A percentile compares a stretch with the other conserved stretches of the same genome.
Conservation (phyloP, 2,888 invertebrate genomes). For the Drosophila nigricruria region DNA sequence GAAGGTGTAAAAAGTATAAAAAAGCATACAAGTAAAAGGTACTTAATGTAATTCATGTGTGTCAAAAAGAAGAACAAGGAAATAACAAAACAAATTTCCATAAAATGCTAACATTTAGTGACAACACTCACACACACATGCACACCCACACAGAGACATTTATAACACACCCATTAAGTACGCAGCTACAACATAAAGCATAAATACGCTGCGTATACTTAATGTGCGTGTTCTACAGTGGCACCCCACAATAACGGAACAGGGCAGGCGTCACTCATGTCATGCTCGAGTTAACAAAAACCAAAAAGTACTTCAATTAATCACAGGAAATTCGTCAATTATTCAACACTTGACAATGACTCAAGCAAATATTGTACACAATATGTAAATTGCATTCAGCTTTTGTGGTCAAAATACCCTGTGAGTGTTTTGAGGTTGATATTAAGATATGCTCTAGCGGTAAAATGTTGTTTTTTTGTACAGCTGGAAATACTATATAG, state of each 20-base stretch:
- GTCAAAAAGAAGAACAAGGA: not conserved
- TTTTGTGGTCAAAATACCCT: constrained; percentile 9
- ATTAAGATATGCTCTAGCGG: not conserved
- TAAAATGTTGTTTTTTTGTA: not conserved
- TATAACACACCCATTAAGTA: constrained; percentile 24
- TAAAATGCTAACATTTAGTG: constrained; percentile 22
- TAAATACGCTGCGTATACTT: constrained; percentile 32
- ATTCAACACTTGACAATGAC: constrained; percentile 51
- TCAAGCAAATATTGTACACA: constrained; percentile 23
- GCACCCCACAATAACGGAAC: not conserved
- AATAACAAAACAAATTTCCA: constrained; percentile 15
- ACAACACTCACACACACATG: constrained; percentile 5
- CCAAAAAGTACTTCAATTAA: constrained; percentile 55
- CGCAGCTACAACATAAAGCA: constrained; percentile 18
- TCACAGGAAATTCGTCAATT: constrained; percentile 60
- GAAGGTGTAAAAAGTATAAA: constrained; percentile 12
- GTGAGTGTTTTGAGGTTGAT: not conserved
- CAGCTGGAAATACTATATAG: too few relatives aligned
- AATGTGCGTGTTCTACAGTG: constrained; percentile 2
- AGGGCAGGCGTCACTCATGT: constrained; percentile 8
- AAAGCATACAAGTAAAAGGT: constrained; percentile 6
- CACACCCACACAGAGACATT: constrained; percentile 6
- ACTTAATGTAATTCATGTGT: constrained; percentile 45
- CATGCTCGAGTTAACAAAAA: constrained; percentile 44
- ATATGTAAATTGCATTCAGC: constrained; percentile 37